A percentile compares a stretch with the other conserved stretches of the same genome.
Evolutionary conservation across 1,140 invertebrate genomes (phyloP).

Genomic region (Atopsyche davidsoni): DNA sequence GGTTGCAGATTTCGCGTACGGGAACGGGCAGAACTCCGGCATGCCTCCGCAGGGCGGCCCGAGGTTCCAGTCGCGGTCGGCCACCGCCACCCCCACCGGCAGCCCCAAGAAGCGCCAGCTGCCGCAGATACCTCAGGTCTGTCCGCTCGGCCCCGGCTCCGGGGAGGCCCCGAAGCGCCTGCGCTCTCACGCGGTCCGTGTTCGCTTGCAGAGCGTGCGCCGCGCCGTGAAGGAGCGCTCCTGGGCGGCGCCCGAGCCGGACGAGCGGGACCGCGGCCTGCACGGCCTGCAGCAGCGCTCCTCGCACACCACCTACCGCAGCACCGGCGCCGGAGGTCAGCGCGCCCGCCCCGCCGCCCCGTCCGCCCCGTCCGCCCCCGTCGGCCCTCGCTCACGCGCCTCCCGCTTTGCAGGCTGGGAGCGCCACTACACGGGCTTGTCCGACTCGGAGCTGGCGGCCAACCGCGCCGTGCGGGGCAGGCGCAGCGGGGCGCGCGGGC

Average conservation of each 20-base stretch:
- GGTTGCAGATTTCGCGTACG: slow-evolving; percentile 31
- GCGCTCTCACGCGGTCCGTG: neutral
- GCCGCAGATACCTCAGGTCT: slow-evolving; percentile 73
- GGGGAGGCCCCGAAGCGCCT: neutral
- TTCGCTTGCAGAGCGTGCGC: slow-evolving; percentile 45
- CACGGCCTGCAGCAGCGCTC: slow-evolving; percentile 44
- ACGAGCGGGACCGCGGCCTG: slow-evolving; percentile 16
- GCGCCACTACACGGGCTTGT: slow-evolving; percentile 70
- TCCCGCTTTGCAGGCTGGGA: slow-evolving; percentile 57
- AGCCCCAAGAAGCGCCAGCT: slow-evolving; percentile 94
- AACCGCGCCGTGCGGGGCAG: slow-evolving; percentile 40
- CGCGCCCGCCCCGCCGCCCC: slow-evolving; percentile 30
- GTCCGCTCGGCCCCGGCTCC: slow-evolving; percentile 3
- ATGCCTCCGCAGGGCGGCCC: slow-evolving; percentile 48
- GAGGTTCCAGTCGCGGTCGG: slow-evolving; percentile 74
- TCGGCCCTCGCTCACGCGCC: neutral
- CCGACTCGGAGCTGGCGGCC: slow-evolving; percentile 71
- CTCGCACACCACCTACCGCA: slow-evolving; percentile 63
- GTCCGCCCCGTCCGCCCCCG: neutral
- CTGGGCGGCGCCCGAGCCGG: slow-evolving; percentile 39
- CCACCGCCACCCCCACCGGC: slow-evolving; percentile 87
- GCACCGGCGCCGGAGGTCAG: slow-evolving; percentile 54
- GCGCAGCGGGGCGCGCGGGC: slow-evolving; percentile 22
- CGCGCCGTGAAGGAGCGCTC: slow-evolving; percentile 72
- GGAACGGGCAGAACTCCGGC: slow-evolving; percentile 34